Base-by-base conservation (phyloP, 2,888 invertebrate genomes). In the Zygogramma bicolorata region DNA sequence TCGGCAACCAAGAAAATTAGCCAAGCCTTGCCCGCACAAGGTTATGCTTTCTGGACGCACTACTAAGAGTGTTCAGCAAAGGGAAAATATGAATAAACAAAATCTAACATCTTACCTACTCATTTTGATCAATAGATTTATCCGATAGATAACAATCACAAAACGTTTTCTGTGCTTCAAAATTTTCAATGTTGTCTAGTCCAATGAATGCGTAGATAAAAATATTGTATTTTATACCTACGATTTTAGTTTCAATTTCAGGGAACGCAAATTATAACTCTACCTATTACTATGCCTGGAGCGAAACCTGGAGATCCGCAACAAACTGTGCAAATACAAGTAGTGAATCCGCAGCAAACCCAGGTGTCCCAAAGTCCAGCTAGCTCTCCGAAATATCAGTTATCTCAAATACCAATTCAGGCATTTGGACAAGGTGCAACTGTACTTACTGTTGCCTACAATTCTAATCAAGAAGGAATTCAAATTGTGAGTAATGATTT, bases 201-300 rank as follows among this genome's bases (percentile, higher is more conserved):
- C 4, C n/a, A 38, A 38, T n/a, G 10, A 3, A 61, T 18, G 3
- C 31, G 8, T 20, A 20, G 34, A 25, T 15, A 46, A 46, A 46
- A 42, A 5, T 46, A 58, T 25, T 29, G 8, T 3, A 8, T 49
- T 58, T 27, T 13, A 13, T 61, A 61, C n/a, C 29, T 22, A 4
- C 20, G 31, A 38, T 31, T 66, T 42, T 25, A 25, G 61, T 38
- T 61, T 73, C 46, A 46, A 8, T 73, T 70, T 20, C 42, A 77
- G 75, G 84, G 87, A 2, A 93, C 92, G 79, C 93, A 92, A 73
- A 89, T 94, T 77, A 94, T 95, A 80, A 92, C 94, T n/a, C 87
- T 95, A 84, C 95, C 94, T 31, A 93, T 94, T 78, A 90, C 93
- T 10, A 90, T 94, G 86, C 93, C 94, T 0, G 94, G 94, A 3